phyloP scores from a whole-genome alignment of 2,113 vertebrate species.

The Sander vitreus region DNA sequence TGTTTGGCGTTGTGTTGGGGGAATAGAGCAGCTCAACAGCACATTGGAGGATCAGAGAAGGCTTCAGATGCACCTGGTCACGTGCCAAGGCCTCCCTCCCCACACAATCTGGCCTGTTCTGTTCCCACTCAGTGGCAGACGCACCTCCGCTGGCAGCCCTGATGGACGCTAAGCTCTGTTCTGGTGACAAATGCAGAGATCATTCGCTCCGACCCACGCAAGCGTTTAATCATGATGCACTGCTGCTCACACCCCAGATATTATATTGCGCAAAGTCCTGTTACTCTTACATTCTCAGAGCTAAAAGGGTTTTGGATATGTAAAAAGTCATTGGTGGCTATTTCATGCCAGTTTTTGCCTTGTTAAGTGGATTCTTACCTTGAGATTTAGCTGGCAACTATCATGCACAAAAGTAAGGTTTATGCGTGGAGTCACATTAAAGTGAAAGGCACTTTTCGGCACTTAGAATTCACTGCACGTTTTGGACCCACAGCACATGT shows the following conservation, averaged over 20 bases:
- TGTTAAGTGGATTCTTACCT: not conserved
- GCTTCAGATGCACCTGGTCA: conserved; percentile 79
- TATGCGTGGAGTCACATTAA: not conserved
- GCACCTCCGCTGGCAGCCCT: conserved; percentile 74
- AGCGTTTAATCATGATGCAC: conserved; percentile 76
- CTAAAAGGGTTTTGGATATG: conserved; percentile 20
- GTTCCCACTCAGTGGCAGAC: conserved; percentile 77
- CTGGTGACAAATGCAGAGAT: conserved; percentile 80
- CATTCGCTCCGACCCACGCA: conserved; percentile 76
- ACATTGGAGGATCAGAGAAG: conserved; percentile 78
- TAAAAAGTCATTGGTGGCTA: not conserved
- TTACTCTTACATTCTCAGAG: conserved; percentile 24
- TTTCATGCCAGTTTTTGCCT: conserved; percentile 14
- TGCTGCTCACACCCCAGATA: conserved; percentile 74
- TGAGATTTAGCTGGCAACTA: not conserved
- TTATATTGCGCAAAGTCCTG: conserved; percentile 40
- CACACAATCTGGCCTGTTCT: conserved; percentile 83
- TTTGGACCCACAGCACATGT: conserved; percentile 32
- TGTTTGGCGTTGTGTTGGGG: conserved; percentile 73
- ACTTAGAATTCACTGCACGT: conserved; percentile 37
- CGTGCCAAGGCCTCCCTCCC: conserved; percentile 73
- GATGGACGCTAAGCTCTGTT: conserved; percentile 75
- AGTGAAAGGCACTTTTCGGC: conserved; percentile 3
- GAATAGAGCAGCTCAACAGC: conserved; percentile 73
- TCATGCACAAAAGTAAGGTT: conserved; percentile 6